A percentile compares a stretch with the other conserved stretches of the same genome.
phyloP scores from a whole-genome alignment of 2,113 vertebrate species.

The Thunnus maccoyii region DNA sequence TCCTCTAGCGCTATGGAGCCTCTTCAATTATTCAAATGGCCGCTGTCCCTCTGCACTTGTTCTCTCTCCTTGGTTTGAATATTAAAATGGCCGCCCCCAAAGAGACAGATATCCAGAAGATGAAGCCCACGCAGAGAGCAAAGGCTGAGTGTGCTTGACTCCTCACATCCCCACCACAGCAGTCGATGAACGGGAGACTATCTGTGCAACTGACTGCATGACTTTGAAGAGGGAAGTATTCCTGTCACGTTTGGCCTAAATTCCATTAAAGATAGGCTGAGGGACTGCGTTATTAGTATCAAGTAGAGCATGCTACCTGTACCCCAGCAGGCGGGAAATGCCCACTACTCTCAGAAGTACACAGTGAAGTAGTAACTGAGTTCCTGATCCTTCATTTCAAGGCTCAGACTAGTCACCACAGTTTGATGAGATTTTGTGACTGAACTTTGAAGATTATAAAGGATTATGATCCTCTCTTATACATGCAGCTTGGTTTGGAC shows the following conservation, averaged over 20 bases:
- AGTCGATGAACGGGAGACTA: constrained; percentile 60
- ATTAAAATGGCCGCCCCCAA: constrained; percentile 80
- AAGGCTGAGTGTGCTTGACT: constrained; percentile 73
- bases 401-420: neutral
- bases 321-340: constrained; percentile 37
- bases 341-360: neutral
- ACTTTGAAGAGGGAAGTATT: constrained; percentile 67
- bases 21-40: constrained; percentile 85
- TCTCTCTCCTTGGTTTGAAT: constrained; percentile 82
- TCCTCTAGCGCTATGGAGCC: constrained; percentile 70
- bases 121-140: constrained; percentile 77
- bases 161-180: constrained; percentile 50
- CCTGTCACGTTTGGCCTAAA: constrained; percentile 79
- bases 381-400: constrained; percentile 1
- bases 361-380: constrained; percentile 6
- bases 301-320: constrained; percentile 42
- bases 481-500: neutral
- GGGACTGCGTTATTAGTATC: constrained; percentile 58
- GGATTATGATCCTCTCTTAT: neutral
- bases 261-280: constrained; percentile 66
- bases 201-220: constrained; percentile 48
- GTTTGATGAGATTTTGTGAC: constrained; percentile 25
- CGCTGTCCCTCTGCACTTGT: constrained; percentile 82
- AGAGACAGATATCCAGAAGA: constrained; percentile 80
- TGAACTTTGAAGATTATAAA: constrained; percentile 5